Percentiles rank a stretch among this genome's conserved stretches.
These are phyloP conservation scores for Panzeria rudis DNA, from an alignment of 2,888 invertebrate species.

Conservation along the genomic window DNA sequence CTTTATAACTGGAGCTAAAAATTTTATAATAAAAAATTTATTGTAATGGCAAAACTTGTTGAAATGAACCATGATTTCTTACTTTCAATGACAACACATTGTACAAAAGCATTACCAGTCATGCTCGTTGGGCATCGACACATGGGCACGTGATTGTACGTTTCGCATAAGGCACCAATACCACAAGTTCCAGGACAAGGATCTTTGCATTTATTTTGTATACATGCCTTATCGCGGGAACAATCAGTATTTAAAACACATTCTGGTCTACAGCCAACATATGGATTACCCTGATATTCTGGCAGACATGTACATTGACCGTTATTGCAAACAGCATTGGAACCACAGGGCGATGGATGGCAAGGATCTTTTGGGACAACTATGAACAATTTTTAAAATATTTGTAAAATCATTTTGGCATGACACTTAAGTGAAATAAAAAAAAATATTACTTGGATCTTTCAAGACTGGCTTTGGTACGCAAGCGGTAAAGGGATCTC, in stretches of 20 bases:
- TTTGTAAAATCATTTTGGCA: not conserved
- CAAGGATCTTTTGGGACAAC: conserved; percentile 85
- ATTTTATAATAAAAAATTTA: not conserved
- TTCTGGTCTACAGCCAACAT: conserved; percentile 90
- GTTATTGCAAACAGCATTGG: conserved; percentile 89
- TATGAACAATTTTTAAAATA: conserved; percentile 56
- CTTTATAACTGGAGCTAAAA: conserved; percentile 75
- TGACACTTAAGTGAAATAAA: not conserved
- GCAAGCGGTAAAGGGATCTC: conserved; percentile 87
- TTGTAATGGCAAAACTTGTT: not conserved
- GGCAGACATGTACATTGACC: conserved; percentile 87
- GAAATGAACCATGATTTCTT: conserved; percentile 67
- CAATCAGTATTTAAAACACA: conserved; percentile 92
- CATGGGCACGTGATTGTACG: conserved; percentile 89
- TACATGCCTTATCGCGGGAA: conserved; percentile 88
- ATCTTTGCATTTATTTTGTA: conserved; percentile 90
- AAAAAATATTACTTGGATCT: conserved; percentile 65
- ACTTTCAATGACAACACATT: conserved; percentile 85
- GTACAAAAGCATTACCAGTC: conserved; percentile 89
- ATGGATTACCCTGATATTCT: conserved; percentile 87
- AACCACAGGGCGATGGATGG: conserved; percentile 90
- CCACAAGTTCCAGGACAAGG: conserved; percentile 92
- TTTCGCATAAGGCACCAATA: conserved; percentile 89
- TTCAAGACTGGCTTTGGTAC: conserved; percentile 80
- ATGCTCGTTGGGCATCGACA: conserved; percentile 88